Evolutionary conservation across 1,140 invertebrate species (phyloP).

Genomic region (Bradynema listronoti): DNA sequence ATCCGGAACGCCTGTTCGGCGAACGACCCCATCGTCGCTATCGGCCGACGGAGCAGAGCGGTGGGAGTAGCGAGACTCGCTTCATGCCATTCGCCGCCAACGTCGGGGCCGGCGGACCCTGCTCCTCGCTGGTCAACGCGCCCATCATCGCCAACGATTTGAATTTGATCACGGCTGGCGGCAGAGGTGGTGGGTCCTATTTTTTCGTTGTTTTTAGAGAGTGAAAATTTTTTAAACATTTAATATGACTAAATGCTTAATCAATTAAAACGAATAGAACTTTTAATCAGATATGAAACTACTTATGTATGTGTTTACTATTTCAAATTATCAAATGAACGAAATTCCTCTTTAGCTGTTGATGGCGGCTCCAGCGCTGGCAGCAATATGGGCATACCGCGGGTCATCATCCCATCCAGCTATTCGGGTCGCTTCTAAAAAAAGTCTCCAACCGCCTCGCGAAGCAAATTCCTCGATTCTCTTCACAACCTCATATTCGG

Average conservation of each 20-base stretch:
- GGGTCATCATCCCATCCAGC: constrained; percentile 19
- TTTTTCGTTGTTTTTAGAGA: too few relatives aligned
- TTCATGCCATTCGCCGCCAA: not conserved
- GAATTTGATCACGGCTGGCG: constrained; percentile 1
- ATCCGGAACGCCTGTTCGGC: constrained; percentile 7
- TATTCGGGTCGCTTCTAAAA: not conserved
- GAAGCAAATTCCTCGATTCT: too few relatives aligned
- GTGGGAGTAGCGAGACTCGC: not conserved
- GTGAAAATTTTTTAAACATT: too few relatives aligned
- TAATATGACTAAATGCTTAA: too few relatives aligned
- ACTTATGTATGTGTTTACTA: too few relatives aligned
- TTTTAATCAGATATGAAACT: too few relatives aligned
- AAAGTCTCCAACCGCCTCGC: too few relatives aligned
- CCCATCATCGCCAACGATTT: constrained; percentile 2
- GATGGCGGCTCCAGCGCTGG: not conserved
- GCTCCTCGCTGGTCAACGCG: not conserved
- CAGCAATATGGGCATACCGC: constrained; percentile 7
- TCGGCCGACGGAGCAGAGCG: not conserved
- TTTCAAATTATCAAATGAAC: too few relatives aligned
- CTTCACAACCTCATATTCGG: too few relatives aligned
- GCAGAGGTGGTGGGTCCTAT: not conserved
- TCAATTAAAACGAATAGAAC: too few relatives aligned
- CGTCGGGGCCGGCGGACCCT: not conserved
- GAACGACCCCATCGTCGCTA: constrained; percentile 7
- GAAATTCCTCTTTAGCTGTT: too few relatives aligned